Base-by-base conservation (phyloP, 2,888 invertebrate species). In the Melangyna quadrimaculata region DNA sequence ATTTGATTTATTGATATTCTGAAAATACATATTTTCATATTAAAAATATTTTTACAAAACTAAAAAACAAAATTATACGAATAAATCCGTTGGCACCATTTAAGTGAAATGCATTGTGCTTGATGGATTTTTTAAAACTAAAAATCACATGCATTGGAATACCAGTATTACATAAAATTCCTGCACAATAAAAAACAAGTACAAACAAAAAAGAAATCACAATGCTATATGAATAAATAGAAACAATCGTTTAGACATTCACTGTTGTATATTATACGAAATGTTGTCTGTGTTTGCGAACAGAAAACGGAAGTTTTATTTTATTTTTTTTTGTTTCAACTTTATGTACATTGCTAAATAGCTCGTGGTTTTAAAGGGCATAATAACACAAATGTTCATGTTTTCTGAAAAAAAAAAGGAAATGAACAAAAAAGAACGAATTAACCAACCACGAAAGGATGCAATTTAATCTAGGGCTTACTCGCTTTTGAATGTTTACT, bases 281-380 rank as follows among this genome's bases (percentile, higher is more conserved):
- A n/a, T 9, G 29, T 29, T 29, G 17, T 55, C 1, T 61, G 10
- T n/a, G 10, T 24, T 7, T 6, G 32, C 45, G 29, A 14, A 9
- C 2, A n/a, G n/a, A n/a, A 65, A 45, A 32, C 65, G 45, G 45
- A 65, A 65, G 17, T 7, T 12, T 19, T 19, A n/a, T 10, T 5
- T 1, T 2, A 24, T 10, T 27, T 7, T 7, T 61, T 35, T 45
- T 24, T 12, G 12, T 3, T 59, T 35, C 10, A 40, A n/a, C 14
- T 14, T 24, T 35, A 27, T 65, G 45, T 29, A 19, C 17, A 65
- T 45, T 45, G 43, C 3, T 65, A 32, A 45, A 65, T 2, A 45
- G 43, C 19, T 65, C 32, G 45, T 45, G 65, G 45, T 45, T 32
- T 65, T 55, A 6, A 65, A 45, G 65, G 19, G 29, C 8, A 65